Evolutionary conservation across 1,140 invertebrate species (phyloP), one percentile per base, ranked within the genome.

Genomic region (Cydia fagiglandana): DNA sequence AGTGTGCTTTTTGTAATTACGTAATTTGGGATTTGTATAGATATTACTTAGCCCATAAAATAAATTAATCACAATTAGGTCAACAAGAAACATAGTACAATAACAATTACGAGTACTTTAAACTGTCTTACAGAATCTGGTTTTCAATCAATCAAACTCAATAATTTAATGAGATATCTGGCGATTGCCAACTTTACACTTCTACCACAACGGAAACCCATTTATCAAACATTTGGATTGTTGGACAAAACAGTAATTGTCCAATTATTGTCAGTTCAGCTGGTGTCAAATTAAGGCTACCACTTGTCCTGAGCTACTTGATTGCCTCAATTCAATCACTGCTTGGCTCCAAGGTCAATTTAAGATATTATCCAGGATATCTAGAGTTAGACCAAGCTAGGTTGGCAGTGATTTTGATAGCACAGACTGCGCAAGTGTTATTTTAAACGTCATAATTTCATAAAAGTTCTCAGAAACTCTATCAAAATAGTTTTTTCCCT

Each of bases 301-400:
- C 66, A 41, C 66, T 45, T 70, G 66, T 70, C 15, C n/a, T n/a
- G 9, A 70, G 7, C 7, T 0, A 38, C n/a, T 70, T 70, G 66
- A 70, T 70, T 66, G 64, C 64, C 24, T 38, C 30, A 38, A 70
- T 70, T 70, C 66, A 70, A 70, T 70, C 66, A 45, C 30, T 38
- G 30, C 66, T 34, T 10, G n/a, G 17, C 17, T 70, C 34, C 38
- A 70, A 70, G 66, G 66, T 38, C n/a, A 38, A 34, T 68, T 20
- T 24, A 10, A 0, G 6, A 24, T 9, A 7, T 61, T 61, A 61
- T 20, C 20, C 17, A 12, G 56, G 6, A 24, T 61, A 61, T 24
- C 6, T 20, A 50, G 10, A 9, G 38, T 41, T 30, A 30, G 30
- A 41, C 10, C 47, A 10, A n/a, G 15, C 47, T 50, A 50, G 0